Base-by-base conservation (phyloP, 2,888 invertebrate species). In the Spisula subtruncata region DNA sequence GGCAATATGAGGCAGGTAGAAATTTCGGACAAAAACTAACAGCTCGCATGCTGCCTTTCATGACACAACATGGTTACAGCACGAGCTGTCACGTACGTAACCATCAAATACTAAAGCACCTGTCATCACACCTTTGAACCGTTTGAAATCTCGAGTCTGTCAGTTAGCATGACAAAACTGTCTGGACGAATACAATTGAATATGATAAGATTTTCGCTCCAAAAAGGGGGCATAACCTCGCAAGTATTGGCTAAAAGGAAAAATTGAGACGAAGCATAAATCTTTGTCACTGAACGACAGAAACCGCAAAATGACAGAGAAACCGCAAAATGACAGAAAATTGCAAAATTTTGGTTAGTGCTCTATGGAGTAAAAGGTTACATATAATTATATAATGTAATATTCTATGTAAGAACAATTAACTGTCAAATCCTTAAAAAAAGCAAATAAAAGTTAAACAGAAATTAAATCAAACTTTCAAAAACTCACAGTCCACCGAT, bases 71-170 rank as follows among this genome's bases (percentile, higher is more conserved):
- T 35, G 75, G 4, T 14, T 29, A 35, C 16, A 75, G 75, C 75
- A 75, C 35, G 75, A 75, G 35, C 75, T 75, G 75, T 75, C 75
- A 75, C 35, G 75, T 75, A 32, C 75, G 12, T 18, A 35, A 14
- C 1, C 32, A 25, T 81, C 48, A 82, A 82, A 82, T 29, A 35
- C 35, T 56, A 51, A 82, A 82, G 56, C 56, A 60, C 56, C 82
- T 82, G 82, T 60, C 51, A 56, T 18, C 16, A 51, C 32, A 82
- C 56, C 56, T 82, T 60, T 82, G 32, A 82, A 75, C 75, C 75
- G 32, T 41, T 75, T 32, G 75, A 75, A 75, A 75, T 18, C 75
- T 16, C 8, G 35, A 35, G 25, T 18, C 32, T 75, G 75, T 75
- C 32, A 75, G 32, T 35, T 18, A 75, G 29, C 5, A 35, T 75